Conservation (phyloP, 1,140 invertebrate genomes). For the Musca vetustissima region DNA sequence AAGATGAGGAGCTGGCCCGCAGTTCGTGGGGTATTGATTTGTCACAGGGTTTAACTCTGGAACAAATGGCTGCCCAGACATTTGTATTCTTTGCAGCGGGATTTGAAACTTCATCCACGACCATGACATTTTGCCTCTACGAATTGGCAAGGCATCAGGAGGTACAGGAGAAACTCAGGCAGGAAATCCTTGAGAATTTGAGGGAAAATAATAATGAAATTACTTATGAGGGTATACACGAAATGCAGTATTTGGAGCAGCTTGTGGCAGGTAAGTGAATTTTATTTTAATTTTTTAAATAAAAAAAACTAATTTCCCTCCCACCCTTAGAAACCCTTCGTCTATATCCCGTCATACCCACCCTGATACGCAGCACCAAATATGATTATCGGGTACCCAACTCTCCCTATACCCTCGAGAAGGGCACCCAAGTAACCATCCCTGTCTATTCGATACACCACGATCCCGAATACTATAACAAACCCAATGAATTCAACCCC, state of each 20-base stretch:
- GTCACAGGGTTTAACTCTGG: conserved; percentile 34
- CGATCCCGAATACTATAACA: conserved; percentile 59
- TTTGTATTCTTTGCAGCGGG: conserved; percentile 62
- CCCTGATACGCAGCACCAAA: conserved; percentile 35
- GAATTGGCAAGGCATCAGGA: conserved; percentile 64
- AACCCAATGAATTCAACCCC: conserved; percentile 66
- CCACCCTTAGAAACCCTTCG: conserved; percentile 29
- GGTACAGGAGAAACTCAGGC: conserved; percentile 61
- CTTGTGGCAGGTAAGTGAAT: conserved; percentile 51
- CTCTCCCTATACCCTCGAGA: conserved; percentile 60
- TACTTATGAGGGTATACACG: conserved; percentile 58
- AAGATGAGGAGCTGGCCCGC: conserved; percentile 26
- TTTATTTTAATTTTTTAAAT: conserved; percentile 17
- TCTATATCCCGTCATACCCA: conserved; percentile 57
- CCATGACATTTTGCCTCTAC: conserved; percentile 60
- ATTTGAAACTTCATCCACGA: conserved; percentile 66
- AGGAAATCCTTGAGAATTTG: conserved; percentile 60
- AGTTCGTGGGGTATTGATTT: conserved; percentile 38
- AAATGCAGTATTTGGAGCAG: conserved; percentile 59
- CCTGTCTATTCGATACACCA: conserved; percentile 64
- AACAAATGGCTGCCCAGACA: conserved; percentile 50
- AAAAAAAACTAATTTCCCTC: too few relatives aligned
- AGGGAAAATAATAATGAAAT: conserved; percentile 55
- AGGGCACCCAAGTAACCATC: conserved; percentile 62
- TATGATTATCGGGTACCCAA: conserved; percentile 33